Base-by-base conservation (phyloP, 2,888 invertebrate species). In the Tinea semifulvella region DNA sequence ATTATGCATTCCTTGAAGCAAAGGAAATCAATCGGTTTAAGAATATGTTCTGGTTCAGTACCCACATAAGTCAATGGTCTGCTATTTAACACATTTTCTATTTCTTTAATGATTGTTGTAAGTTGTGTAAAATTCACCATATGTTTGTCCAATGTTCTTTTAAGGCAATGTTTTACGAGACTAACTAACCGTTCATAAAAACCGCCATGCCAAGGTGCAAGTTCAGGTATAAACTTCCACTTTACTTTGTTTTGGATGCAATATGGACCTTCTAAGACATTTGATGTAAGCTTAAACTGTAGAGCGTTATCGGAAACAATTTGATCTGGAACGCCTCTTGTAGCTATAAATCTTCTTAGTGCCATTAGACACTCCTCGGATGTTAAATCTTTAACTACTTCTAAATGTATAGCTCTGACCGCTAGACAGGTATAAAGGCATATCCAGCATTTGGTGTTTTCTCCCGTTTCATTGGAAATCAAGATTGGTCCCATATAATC, bases 121-220 rank as follows among this genome's bases (percentile, higher is more conserved):
- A 51, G 20, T 27, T 51, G 46, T 13, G 13, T 47, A 16, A 48
- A 31, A 1, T 27, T 44, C 1, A 49, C 7, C 10, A 48, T 14
- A 13, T 48, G 49, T 28, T 48, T 49, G 2, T 47, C 47, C 6
- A 51, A 14, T 7, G 51, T 48, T 11, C 46, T 26, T 20, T 48
- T 47, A 4, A 51, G 13, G 16, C 46, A 49, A 13, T 48, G 22
- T 31, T 51, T 22, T 18, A 47, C 46, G 1, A 51, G 17, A 2
- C 38, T 46, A 1, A 48, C 20, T 2, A 54, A 5, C n/a, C 50
- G 11, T 25, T 55, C 53, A 28, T 55, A 55, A 11, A 48, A 47
- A 0, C 55, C 53, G 0, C 52, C 53, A 18, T 28, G 26, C 52
- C 52, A 53, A 2, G 53, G 53, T 0, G 53, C 50, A 1, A 52